Evolutionary conservation across 2,888 invertebrate species (phyloP).

Genomic region (Calliopum simillimum): DNA sequence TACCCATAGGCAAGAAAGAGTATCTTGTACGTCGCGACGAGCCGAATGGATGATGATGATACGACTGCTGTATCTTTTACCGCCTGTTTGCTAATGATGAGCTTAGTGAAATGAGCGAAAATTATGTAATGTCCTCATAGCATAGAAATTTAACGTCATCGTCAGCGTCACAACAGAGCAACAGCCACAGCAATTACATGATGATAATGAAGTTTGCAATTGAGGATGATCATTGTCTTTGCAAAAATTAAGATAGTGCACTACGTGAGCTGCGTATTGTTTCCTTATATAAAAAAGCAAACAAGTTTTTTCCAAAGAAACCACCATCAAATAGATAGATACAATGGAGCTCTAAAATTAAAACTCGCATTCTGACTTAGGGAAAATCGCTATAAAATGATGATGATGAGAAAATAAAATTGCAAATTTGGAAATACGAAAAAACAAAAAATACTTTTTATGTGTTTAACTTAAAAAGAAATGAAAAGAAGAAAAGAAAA

Average conservation of each 20-base stretch:
- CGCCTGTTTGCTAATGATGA: slow-evolving; percentile 15
- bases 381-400: background rate
- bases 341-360: background rate
- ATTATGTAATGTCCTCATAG: slow-evolving; percentile 27
- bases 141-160: slow-evolving; percentile 16
- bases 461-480: too few relatives aligned
- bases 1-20: too few relatives aligned
- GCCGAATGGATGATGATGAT: background rate
- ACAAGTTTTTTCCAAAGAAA: slow-evolving; percentile 24
- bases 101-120: slow-evolving; percentile 6
- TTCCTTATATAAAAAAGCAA: slow-evolving; percentile 20
- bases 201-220: too few relatives aligned
- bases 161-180: slow-evolving; percentile 4
- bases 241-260: slow-evolving; percentile 12
- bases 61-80: background rate
- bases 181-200: background rate
- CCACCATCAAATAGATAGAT: background rate
- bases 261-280: background rate
- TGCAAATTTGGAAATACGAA: slow-evolving; percentile 1
- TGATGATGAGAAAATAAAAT: slow-evolving; percentile 17
- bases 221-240: background rate
- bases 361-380: background rate
- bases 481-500: too few relatives aligned
- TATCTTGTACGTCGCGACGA: too few relatives aligned
- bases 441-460: background rate